Base-by-base conservation (phyloP, 2,797 vertebrate genomes). In the Australoheros facetus region DNA sequence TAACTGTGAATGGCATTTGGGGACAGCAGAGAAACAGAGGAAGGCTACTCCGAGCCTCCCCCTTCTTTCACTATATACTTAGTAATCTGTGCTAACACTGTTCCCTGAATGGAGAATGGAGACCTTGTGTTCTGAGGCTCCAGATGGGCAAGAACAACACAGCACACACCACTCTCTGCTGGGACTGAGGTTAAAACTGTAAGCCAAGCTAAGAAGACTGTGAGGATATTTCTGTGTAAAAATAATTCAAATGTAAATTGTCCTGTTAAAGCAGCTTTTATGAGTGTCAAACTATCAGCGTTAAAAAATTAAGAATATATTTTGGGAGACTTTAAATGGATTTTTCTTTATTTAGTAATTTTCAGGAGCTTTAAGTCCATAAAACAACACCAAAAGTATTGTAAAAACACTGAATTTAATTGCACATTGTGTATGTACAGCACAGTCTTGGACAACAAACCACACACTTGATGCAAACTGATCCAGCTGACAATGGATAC, bases 391-490 rank as follows among this genome's bases (percentile, higher is more conserved):
- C 72, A 70, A 79, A 78, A 78, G 85, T 66, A 74, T 87, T 81
- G 87, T 94, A 92, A 91, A 95, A 92, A 90, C 92, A 91, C 87
- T 85, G 77, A 85, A 88, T 92, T 94, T 89, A 92, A 93, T 94
- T 89, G 94, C 94, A 94, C 94, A 92, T 87, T 83, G 81, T 91
- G 80, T 85, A 91, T 93, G 89, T 91, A 94, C 90, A 94, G 90
- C 86, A 94, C 91, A 90, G 87, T 81, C 83, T 89, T 87, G 85
- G 85, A 93, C 90, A 91, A 90, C 83, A 92, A 82, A 94, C 79
- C 87, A 94, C 90, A 93, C 91, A 94, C 82, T 80, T 87, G 77
- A 94, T 92, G 93, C 91, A 91, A 91, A 92, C 88, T 82, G 80
- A 91, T 87, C 87, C 90, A 82, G 87, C 79, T 78, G 88, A 92